These are phyloP conservation scores for Morus bassanus DNA, from an alignment of 2,797 vertebrate species.

Conservation along the genomic window DNA sequence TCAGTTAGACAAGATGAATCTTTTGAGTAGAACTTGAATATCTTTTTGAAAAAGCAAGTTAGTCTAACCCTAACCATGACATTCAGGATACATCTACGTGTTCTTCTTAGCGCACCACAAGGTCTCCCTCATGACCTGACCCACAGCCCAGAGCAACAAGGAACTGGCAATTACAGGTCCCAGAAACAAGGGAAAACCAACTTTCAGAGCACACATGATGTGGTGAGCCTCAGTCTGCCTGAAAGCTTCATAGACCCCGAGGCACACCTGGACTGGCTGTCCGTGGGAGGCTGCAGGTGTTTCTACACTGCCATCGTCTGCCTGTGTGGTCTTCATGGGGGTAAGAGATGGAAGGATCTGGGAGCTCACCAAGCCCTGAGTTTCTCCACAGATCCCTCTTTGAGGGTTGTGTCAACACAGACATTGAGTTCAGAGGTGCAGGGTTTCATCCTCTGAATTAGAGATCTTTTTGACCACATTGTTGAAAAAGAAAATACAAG, in stretches of 20 bases:
- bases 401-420: not conserved
- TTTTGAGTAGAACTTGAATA: not conserved
- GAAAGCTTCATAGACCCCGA: fast-evolving
- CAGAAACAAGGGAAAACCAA: not conserved
- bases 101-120: not conserved
- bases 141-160: not conserved
- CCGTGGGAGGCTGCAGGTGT: not conserved
- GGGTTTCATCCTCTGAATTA: not conserved
- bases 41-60: not conserved
- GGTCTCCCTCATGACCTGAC: not conserved
- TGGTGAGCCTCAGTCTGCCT: not conserved
- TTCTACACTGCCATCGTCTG: not conserved
- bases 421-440: not conserved
- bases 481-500: constrained; percentile 40
- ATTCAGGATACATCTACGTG: not conserved
- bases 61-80: not conserved
- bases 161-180: not conserved
- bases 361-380: not conserved
- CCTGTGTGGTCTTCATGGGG: not conserved
- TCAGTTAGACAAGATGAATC: not conserved
- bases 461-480: not conserved
- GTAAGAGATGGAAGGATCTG: not conserved
- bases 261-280: too few species aligned
- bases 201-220: not conserved
- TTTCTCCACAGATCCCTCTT: not conserved